Percentiles rank a stretch among this genome's conserved stretches.
Conservation (phyloP, 2,888 invertebrate genomes). For the Hirtodrosophila histrioides region DNA sequence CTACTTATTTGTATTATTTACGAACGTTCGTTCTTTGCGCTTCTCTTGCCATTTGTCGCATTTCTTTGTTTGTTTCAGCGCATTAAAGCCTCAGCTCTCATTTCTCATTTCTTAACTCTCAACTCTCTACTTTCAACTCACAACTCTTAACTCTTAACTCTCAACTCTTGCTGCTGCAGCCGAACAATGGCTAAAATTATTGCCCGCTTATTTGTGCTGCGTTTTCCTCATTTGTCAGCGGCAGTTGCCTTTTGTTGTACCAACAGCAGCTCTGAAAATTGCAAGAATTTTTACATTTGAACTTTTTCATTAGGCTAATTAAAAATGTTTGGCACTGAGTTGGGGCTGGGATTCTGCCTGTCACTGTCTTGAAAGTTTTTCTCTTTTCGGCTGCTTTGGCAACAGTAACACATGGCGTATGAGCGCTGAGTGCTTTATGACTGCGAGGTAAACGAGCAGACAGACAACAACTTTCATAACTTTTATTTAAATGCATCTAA, state of each 20-base stretch:
- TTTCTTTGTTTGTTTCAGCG: conserved; percentile 55
- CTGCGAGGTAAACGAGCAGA: conserved; percentile 53
- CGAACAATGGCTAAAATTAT: conserved; percentile 70
- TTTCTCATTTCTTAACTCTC: conserved; percentile 3
- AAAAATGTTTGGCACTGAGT: conserved; percentile 62
- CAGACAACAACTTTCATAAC: conserved; percentile 43
- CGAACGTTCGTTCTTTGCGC: conserved; percentile 45
- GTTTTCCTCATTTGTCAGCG: conserved; percentile 71
- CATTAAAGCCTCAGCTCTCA: conserved; percentile 23
- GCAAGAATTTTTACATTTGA: conserved; percentile 60
- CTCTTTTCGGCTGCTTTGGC: neutral
- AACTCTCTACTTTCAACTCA: neutral
- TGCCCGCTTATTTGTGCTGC: conserved; percentile 69
- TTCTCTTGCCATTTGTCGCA: conserved; percentile 38
- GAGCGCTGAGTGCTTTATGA: conserved; percentile 69
- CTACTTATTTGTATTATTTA: conserved; percentile 68
- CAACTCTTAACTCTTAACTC: neutral
- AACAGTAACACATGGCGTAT: conserved; percentile 71
- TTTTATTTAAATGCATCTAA: conserved; percentile 49
- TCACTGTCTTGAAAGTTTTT: conserved; percentile 61
- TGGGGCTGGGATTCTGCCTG: conserved; percentile 19
- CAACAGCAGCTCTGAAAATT: conserved; percentile 20
- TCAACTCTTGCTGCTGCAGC: conserved; percentile 10
- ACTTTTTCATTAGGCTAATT: conserved; percentile 79
- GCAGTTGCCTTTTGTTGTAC: conserved; percentile 54